Evolutionary conservation across 2,113 vertebrate genomes (phyloP), one percentile per base, ranked within the genome.

Genomic region (Tenebrosternarchus preto): DNA sequence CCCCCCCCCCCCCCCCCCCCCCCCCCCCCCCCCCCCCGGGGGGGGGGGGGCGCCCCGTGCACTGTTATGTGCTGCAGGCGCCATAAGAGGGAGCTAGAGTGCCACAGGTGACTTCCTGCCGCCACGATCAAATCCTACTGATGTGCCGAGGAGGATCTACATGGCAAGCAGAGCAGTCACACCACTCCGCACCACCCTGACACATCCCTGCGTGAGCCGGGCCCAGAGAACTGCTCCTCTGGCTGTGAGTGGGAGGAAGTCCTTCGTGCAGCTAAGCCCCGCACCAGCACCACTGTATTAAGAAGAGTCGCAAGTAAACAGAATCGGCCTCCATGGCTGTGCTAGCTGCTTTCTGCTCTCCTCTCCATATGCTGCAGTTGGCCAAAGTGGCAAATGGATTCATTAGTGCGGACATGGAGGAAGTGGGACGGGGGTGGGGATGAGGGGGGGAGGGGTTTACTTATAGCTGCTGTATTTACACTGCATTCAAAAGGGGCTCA

Each of bases 21-120:
- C n/a, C n/a, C n/a, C n/a, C n/a, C n/a, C n/a, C n/a, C n/a, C n/a
- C n/a, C n/a, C n/a, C n/a, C n/a, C n/a, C n/a, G n/a, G n/a, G n/a
- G n/a, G n/a, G n/a, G n/a, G n/a, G n/a, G n/a, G n/a, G n/a, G n/a
- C n/a, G n/a, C n/a, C n/a, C n/a, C n/a, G n/a, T n/a, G n/a, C n/a
- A n/a, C 64, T 88, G 87, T 83, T 43, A 43, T 84, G 43, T 63
- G 43, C 50, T 4, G 12, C 24, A 82, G 20, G 29, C 27, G 71
- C 89, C 91, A 89, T 82, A 70, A 90, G 92, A 89, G 89, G 92
- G 92, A 87, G 91, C 0, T n/a, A 89, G 82, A 88, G 85, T 20
- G 84, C 81, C 50, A 70, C 66, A 56, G 71, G 46, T 83, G 78
- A 84, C 53, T 76, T 67, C 24, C 83, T 80, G 78, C 76, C 80